Evolutionary conservation across 2,888 invertebrate genomes (phyloP).

Genomic region (Thymelicus acteon): DNA sequence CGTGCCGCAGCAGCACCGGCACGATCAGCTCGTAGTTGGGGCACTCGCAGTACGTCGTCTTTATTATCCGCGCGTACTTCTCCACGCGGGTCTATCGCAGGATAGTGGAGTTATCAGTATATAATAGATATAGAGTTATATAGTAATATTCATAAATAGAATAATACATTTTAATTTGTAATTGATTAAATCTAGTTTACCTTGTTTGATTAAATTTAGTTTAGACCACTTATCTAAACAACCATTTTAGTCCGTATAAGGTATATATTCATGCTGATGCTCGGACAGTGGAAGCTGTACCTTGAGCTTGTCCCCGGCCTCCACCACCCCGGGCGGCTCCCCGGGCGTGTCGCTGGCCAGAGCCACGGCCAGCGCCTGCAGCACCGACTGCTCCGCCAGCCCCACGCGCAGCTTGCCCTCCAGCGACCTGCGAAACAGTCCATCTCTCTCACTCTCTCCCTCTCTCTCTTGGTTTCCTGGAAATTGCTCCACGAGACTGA

Average conservation of each 20-base stretch:
- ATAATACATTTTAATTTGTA: too few relatives aligned
- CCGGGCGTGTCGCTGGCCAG: slow-evolving; percentile 90
- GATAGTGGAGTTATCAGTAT: too few relatives aligned
- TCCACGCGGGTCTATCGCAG: slow-evolving; percentile 85
- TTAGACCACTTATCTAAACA: too few relatives aligned
- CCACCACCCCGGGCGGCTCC: slow-evolving; percentile 86
- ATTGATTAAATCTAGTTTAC: too few relatives aligned
- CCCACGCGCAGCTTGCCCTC: slow-evolving; percentile 98
- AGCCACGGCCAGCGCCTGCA: slow-evolving; percentile 95
- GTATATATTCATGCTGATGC: too few relatives aligned
- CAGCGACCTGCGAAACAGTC: slow-evolving; percentile 86
- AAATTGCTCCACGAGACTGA: too few relatives aligned
- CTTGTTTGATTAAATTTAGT: too few relatives aligned
- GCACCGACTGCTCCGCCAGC: slow-evolving; percentile 97
- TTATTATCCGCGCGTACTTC: slow-evolving; percentile 89
- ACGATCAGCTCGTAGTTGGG: slow-evolving; percentile 96
- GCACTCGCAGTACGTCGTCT: slow-evolving; percentile 98
- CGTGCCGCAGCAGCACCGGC: slow-evolving; percentile 90
- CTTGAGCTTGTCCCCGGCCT: slow-evolving; percentile 90
- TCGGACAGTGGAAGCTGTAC: slow-evolving; percentile 77
- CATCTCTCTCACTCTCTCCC: too few relatives aligned
- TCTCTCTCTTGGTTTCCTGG: too few relatives aligned
- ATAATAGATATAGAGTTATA: too few relatives aligned
- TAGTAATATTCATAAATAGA: too few relatives aligned
- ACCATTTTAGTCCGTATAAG: too few relatives aligned